Base-by-base conservation (phyloP, 2,797 vertebrate genomes). In the Oreochromis grahami region DNA sequence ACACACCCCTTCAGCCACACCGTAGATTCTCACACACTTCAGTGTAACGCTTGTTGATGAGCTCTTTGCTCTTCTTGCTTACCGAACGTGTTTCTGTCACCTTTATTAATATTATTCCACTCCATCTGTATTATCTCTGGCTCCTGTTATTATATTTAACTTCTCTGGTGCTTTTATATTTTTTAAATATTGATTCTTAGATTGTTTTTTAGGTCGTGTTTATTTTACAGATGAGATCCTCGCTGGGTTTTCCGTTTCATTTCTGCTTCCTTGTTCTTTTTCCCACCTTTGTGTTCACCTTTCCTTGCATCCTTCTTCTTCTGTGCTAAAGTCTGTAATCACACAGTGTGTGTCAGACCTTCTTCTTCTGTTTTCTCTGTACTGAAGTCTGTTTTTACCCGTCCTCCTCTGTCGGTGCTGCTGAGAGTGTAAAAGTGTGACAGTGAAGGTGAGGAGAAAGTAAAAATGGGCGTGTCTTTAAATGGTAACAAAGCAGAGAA, bases 331-430 rank as follows among this genome's bases (percentile, higher is more conserved):
- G 32, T 43, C 63, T 68, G 3, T 15, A 68, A 68, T 68, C 38
- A 68, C 38, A 26, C 65, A 26, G 65, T 13, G 21, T 1, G 34
- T 21, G 13, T 70, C 38, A 6, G 14, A 24, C 38, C 36, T 38
- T 8, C 12, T 24, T 41, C 36, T 14, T 68, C 63, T 43, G 38
- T 43, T 26, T 41, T 26, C 38, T 43, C 65, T 26, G n/a, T 24
- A 0, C 38, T 68, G 1, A 68, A 68, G 63, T 14, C 38, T 45
- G 38, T 70, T 41, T 26, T 70, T 70, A 10, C 65, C n/a, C 21
- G 3, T 68, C 17, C 38, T 70, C 21, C 21, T 45, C 21, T 7
- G 38, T 68, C 5, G 5, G 3, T 43, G 0, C 34, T 3, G n/a
- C 36, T 6, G 36, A 68, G n/a, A 24, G 15, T 14, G n/a, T 1